Evolutionary conservation across 2,113 vertebrate genomes (phyloP), one percentile per base, ranked within the genome.

Genomic region (Merops nubicus): DNA sequence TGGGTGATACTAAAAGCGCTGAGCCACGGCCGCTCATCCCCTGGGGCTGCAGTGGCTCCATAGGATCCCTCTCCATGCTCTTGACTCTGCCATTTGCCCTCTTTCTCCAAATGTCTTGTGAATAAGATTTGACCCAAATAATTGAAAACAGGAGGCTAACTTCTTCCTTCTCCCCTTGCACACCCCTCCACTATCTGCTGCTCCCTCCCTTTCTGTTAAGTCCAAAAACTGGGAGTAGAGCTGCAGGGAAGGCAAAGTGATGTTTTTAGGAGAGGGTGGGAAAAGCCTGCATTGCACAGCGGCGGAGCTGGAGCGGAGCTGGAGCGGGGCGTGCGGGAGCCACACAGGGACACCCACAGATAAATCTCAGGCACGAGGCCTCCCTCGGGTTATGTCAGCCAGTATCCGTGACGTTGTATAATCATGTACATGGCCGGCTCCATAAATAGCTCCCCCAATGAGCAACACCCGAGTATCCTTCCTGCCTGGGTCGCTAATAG

Each of bases 391-490:
- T 93, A 70, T 91, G 76, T 87, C 93, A 92, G 93, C 16, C 51
- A 20, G 51, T 31, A 51, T 43, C 51, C 76, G 26, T 83, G 78
- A 87, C 1, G 5, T 47, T 91, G 75, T 91, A 88, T 88, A 97
- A 97, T 64, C 62, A 2, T 17, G 29, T 79, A 48, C 47, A 51
- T 3, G 92, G 62, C 92, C 73, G 57, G 70, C 40, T 96, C 93
- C 85, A 93, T 45, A 94, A 97, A 97, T 95, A 97, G 93, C 89
- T 94, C 69, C 73, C 81, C 64, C 3, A 36, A 89, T 80, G 89
- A 91, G 89, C 68, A 84, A 38, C 91, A 81, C 91, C 62, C 19
- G 0, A 72, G 75, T 78, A 85, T 51, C 95, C 95, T 91, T 87
- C 93, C 93, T 95, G 87, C 90, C 73, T 10, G 62, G 51, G 47